Evolutionary conservation across 2,888 invertebrate genomes (phyloP), one percentile per base, ranked within the genome.

Genomic region (Andricus curvator): DNA sequence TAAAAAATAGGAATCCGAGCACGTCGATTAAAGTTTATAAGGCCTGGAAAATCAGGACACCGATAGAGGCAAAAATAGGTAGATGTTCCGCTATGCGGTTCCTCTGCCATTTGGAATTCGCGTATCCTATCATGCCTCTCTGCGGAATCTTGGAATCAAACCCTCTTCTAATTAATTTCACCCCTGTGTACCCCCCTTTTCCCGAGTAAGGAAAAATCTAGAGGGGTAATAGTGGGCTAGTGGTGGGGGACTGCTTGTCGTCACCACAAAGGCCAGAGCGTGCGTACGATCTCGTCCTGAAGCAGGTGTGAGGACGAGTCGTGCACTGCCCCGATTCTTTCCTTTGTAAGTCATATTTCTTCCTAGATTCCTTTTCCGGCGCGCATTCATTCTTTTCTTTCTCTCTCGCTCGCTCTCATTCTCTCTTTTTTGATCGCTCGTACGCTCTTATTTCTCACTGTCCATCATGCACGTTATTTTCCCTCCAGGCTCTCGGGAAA

Each of bases 391-490:
- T 56, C 79, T 80, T 62, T 44, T 66, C 79, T 80, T 62, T 17
- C 51, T 67, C 41, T 17, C 51, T 67, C 41, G 51, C 62, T 48
- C 29, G 15, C 65, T 66, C 33, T 37, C 33, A 41, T 60, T 37
- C 67, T 67, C 68, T 70, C 76, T 64, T 78, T 48, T 64, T 80
- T 74, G 37, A 60, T n/a, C 70, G 17, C 77, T 65, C 79, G 74
- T 80, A 81, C 80, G 66, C 80, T 80, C 51, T 56, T 77, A 64
- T 81, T 68, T 79, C 70, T 76, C 77, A 65, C 37, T 78, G 70
- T 68, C 78, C n/a, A 74, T 22, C 79, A 70, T 25, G 68, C 70
- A 70, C 70, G 56, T 68, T 79, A 56, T 67, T 79, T 74, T 74
- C 48, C 74, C 64, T 48, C 70, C 70, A 79, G 56, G 64, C 78